Evolutionary conservation across 2,888 invertebrate genomes (phyloP).

Genomic region (Xanthostigma xanthostigma): DNA sequence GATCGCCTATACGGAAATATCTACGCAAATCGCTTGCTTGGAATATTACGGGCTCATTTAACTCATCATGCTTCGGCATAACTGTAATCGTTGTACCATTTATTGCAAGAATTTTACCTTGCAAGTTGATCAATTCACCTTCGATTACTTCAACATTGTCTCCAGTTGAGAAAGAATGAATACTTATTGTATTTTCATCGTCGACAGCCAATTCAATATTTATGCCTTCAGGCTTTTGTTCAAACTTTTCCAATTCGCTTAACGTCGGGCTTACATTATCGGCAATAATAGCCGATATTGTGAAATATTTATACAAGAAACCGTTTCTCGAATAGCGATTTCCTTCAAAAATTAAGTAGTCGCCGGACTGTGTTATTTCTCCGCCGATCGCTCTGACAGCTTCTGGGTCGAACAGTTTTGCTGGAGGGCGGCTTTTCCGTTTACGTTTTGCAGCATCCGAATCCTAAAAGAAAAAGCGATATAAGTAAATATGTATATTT

Average conservation of each 20-base stretch:
- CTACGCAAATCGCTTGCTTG: conserved; percentile 75
- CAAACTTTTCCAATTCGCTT: conserved; percentile 87
- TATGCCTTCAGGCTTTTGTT: conserved; percentile 78
- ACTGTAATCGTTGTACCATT: conserved; percentile 95
- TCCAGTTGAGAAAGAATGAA: conserved; percentile 86
- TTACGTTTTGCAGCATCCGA: conserved; percentile 77
- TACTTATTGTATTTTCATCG: conserved; percentile 55
- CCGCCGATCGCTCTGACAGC: conserved; percentile 83
- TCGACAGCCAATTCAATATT: conserved; percentile 66
- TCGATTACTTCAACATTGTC: conserved; percentile 96
- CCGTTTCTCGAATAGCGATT: conserved; percentile 89
- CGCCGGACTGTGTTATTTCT: conserved; percentile 92
- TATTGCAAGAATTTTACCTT: conserved; percentile 89
- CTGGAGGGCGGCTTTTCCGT: conserved; percentile 74
- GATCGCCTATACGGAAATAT: conserved; percentile 94
- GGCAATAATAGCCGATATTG: conserved; percentile 85
- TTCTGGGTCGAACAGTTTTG: conserved; percentile 92
- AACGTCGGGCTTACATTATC: conserved; percentile 92
- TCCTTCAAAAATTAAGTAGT: conserved; percentile 91
- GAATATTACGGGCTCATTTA: conserved; percentile 39
- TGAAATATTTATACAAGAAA: conserved; percentile 93
- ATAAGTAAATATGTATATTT: no score
- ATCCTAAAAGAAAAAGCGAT: conserved; percentile 45
- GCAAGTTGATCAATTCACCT: conserved; percentile 92
- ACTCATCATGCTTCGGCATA: conserved; percentile 92